Base-by-base conservation (phyloP, 2,888 invertebrate species). In the Dione vanillae region DNA sequence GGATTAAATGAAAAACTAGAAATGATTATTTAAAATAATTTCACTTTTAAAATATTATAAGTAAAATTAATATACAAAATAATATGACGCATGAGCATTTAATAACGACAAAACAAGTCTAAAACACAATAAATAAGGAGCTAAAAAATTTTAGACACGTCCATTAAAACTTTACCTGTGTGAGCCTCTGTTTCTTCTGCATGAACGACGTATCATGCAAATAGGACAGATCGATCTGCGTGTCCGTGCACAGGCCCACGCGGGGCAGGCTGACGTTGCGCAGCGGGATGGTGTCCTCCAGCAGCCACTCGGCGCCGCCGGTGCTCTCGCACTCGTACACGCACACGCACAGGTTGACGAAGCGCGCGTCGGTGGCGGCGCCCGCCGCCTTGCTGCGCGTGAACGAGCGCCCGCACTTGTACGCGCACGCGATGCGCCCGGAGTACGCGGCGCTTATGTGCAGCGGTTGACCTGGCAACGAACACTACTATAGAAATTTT, bases 321-420 rank as follows among this genome's bases (percentile, higher is more conserved):
- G 99, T 99, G 76, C 99, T 99, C 91, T 99, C 99, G 86, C 99
- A 99, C 87, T 99, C 99, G 91, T 99, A 99, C 76, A 99, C 99
- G 56, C 98, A 98, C 9, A 99, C 98, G 88, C 97, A 97, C 0
- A 98, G 93, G 86, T 98, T 98, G 35, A 98, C 97, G 85, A 96
- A 98, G 68, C 98, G 94, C 0, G 97, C 97, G 83, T 94, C 94
- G 0, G 88, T 82, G 10, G 81, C 75, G 35, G 69, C 67, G 27
- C 64, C 51, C 9, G 65, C 49, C 27, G 71, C 96, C 83, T 98
- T 98, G 78, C 96, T 96, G 0, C 97, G 94, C 0, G 97, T 97
- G 85, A 98, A 98, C 12, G 97, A 97, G 75, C 97, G 96, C 0
- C 98, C 98, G 82, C 97, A 97, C 83, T 99, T 98, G 88, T 99